Evolutionary conservation across 2,113 vertebrate genomes (phyloP).

Genomic region (Neolamprologus caudopunctatus): DNA sequence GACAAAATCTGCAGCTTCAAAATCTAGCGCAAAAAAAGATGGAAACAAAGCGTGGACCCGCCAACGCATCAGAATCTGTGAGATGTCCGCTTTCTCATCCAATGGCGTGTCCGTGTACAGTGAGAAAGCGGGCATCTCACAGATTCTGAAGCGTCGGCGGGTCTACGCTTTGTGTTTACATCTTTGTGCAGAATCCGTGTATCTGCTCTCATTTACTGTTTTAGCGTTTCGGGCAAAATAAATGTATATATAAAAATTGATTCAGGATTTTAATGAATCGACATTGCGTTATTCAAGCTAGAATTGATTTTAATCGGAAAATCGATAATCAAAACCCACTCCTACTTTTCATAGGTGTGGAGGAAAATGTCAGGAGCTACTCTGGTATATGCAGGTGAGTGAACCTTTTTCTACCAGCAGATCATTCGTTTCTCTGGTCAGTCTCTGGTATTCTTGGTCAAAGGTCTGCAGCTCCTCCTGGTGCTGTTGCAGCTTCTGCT

Average conservation of each 20-base stretch:
- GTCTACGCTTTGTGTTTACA: background rate
- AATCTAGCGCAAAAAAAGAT: background rate
- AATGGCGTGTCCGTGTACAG: background rate
- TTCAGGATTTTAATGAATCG: background rate
- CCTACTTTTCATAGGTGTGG: background rate
- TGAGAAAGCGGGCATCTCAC: fast-evolving
- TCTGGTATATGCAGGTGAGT: background rate
- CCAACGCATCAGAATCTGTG: background rate
- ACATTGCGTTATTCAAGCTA: background rate
- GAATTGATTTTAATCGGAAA: background rate
- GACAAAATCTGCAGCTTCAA: background rate
- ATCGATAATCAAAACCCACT: background rate
- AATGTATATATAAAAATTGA: background rate
- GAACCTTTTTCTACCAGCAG: conserved; percentile 88
- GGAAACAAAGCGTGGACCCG: background rate
- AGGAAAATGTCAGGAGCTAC: background rate
- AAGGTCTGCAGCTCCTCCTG: conserved; percentile 82
- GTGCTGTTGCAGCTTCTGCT: conserved; percentile 76
- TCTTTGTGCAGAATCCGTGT: background rate
- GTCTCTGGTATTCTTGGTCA: conserved; percentile 79
- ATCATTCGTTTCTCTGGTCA: conserved; percentile 81
- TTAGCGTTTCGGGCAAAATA: background rate
- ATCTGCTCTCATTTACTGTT: background rate
- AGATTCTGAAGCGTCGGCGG: background rate
- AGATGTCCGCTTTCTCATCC: background rate